phyloP scores from a whole-genome alignment of 2,797 vertebrate genomes.

The Melanogrammus aeglefinus region DNA sequence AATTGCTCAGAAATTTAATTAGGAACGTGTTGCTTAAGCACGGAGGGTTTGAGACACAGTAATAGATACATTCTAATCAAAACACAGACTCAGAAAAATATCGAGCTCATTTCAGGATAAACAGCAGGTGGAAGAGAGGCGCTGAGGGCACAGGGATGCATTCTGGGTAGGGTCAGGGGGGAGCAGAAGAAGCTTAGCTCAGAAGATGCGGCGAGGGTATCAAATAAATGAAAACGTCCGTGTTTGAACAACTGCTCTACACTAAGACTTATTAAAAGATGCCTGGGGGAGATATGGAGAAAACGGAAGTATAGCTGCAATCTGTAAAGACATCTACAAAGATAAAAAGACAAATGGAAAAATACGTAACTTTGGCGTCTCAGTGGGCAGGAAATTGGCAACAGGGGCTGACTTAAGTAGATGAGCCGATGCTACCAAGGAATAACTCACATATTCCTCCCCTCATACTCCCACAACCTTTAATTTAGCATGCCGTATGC shows the following conservation, averaged over 20 bases:
- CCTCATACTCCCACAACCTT: neutral
- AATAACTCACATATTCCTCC: neutral
- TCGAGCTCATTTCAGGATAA: neutral
- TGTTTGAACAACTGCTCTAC: neutral
- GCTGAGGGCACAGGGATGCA: neutral
- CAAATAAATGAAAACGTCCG: neutral
- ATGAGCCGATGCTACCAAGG: neutral
- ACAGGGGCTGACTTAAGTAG: neutral
- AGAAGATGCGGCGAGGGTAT: neutral
- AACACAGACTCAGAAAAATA: neutral
- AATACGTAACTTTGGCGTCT: neutral
- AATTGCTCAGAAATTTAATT: neutral
- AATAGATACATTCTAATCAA: neutral
- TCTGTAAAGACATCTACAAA: neutral
- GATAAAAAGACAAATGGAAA: neutral
- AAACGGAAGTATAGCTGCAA: neutral
- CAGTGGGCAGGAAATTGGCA: neutral
- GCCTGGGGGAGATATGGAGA: neutral
- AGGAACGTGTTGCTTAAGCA: neutral
- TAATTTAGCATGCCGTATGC: neutral
- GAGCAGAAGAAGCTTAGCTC: neutral
- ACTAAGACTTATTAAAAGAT: constrained; percentile 1
- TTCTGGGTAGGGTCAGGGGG: constrained; percentile 3
- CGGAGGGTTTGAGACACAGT: neutral
- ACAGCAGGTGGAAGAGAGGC: neutral